A percentile compares a stretch with the other conserved stretches of the same genome.
These are phyloP conservation scores for Papilio machaon DNA, from an alignment of 1,140 invertebrate genomes.

Conservation along the genomic window DNA sequence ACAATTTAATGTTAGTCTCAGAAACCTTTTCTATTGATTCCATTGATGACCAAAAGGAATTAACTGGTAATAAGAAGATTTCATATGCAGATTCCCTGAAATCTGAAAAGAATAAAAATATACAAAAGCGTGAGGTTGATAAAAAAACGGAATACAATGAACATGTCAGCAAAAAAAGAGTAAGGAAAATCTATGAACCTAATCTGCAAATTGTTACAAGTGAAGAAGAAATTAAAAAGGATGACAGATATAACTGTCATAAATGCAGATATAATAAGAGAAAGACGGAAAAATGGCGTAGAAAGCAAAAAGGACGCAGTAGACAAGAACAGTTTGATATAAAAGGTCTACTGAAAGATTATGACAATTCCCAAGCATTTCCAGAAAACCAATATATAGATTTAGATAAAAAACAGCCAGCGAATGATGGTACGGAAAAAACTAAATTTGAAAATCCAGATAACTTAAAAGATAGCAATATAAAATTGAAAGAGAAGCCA, in stretches of 20 bases:
- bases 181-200: conserved; percentile 47
- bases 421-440: conserved; percentile 39
- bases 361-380: conserved; percentile 54
- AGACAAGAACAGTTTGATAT: conserved; percentile 75
- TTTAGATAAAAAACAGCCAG: not conserved
- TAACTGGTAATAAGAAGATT: conserved; percentile 31
- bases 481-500: conserved; percentile 41
- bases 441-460: conserved; percentile 35
- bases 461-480: conserved; percentile 40
- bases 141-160: conserved; percentile 43
- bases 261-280: conserved; percentile 62
- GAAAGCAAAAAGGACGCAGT: conserved; percentile 70
- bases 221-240: conserved; percentile 68
- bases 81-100: conserved; percentile 60
- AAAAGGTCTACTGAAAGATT: conserved; percentile 68
- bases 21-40: not conserved
- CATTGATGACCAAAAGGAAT: conserved; percentile 11
- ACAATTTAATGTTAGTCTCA: not conserved
- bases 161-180: conserved; percentile 49
- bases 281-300: conserved; percentile 65
- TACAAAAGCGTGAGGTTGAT: conserved; percentile 42
- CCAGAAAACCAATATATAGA: not conserved
- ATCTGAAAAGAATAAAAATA: conserved; percentile 48
- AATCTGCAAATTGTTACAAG: conserved; percentile 47
- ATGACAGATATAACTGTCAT: conserved; percentile 62